A percentile compares a stretch with the other conserved stretches of the same genome.
phyloP scores from a whole-genome alignment of 1,140 invertebrate genomes.

The Ostrea denselamellosa region DNA sequence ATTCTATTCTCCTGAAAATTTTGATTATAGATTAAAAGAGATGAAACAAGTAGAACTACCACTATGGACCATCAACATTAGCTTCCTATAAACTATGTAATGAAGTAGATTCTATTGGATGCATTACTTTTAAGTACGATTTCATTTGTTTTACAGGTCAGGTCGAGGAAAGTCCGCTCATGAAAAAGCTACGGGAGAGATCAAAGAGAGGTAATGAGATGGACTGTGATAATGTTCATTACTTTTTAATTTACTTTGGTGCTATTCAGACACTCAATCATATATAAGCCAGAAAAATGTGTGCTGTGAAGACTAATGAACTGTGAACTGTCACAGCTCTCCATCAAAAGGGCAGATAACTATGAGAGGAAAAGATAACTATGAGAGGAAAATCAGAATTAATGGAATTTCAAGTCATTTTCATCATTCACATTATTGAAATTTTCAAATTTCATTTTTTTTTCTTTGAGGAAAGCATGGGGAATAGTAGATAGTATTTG shows the following conservation, averaged over 20 bases:
- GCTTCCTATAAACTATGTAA: too few species aligned
- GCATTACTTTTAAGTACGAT: not conserved
- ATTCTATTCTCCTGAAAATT: too few species aligned
- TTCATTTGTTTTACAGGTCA: conserved; percentile 59
- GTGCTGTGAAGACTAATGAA: not conserved
- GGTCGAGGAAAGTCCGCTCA: conserved; percentile 69
- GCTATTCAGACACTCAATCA: not conserved
- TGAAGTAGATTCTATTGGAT: too few species aligned
- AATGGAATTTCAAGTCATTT: not conserved
- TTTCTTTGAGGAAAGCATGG: not conserved
- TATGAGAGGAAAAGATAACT: too few species aligned
- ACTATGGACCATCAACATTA: too few species aligned
- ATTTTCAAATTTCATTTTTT: not conserved
- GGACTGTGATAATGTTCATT: not conserved
- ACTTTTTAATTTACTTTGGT: not conserved
- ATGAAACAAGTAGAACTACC: too few species aligned
- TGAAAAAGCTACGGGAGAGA: conserved; percentile 58
- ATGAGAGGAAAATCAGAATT: not conserved
- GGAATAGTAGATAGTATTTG: not conserved
- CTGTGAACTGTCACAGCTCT: conserved; percentile 8
- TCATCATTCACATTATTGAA: not conserved
- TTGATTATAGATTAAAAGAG: too few species aligned
- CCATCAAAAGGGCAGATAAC: conserved; percentile 1
- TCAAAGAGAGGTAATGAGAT: conserved; percentile 44
- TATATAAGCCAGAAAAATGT: conserved; percentile 23